Evolutionary conservation across 2,797 vertebrate species (phyloP).

Genomic region (Bufotes viridis): DNA sequence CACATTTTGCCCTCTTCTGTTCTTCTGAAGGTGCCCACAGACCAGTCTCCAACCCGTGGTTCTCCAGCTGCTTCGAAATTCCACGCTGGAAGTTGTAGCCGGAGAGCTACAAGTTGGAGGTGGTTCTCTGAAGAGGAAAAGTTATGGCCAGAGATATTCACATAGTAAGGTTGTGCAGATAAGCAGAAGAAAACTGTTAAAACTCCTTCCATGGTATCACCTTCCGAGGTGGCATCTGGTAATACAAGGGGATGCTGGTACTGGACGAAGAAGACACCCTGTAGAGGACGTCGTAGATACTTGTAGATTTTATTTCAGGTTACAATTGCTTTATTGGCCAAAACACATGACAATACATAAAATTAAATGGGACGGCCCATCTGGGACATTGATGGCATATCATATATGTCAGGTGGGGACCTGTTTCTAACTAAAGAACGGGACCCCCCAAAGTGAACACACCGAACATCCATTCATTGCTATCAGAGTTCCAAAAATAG

Average conservation of each 20-base stretch:
- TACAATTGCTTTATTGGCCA: background rate
- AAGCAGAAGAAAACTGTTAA: background rate
- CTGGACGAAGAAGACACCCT: background rate
- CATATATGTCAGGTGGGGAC: no score
- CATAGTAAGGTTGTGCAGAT: background rate
- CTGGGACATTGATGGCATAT: no score
- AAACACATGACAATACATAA: background rate
- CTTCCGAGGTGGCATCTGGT: background rate
- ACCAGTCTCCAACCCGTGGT: background rate
- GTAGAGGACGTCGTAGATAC: background rate
- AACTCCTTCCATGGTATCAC: background rate
- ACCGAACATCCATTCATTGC: no score
- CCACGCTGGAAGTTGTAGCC: background rate
- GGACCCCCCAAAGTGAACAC: no score
- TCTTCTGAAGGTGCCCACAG: background rate
- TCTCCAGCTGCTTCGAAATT: background rate
- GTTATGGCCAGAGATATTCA: background rate
- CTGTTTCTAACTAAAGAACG: no score
- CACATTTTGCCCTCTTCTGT: background rate
- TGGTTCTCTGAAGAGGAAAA: background rate
- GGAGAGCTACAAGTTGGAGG: background rate
- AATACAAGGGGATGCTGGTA: background rate
- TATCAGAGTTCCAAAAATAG: no score
- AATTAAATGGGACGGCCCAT: no score
- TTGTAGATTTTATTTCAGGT: background rate